Conservation (phyloP, 2,113 vertebrate genomes). For the Siniperca chuatsi region DNA sequence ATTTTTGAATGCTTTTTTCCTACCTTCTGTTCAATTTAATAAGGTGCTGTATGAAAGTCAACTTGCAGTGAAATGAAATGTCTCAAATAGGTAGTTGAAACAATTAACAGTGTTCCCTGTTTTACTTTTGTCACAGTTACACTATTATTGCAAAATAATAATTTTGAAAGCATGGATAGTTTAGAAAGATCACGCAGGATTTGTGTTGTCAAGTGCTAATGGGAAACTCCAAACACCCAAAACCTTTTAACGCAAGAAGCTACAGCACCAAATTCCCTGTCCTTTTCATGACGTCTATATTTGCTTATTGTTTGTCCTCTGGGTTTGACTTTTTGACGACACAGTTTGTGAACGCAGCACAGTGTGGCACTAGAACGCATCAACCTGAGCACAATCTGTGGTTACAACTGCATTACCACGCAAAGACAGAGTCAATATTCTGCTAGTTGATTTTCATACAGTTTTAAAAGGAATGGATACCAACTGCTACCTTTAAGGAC, state of each 20-base stretch:
- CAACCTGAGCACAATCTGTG: not conserved
- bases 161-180: not conserved
- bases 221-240: not conserved
- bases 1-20: not conserved
- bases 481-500: not conserved
- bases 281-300: not conserved
- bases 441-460: constrained; percentile 4
- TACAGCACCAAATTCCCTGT: not conserved
- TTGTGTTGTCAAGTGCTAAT: not conserved
- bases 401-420: not conserved
- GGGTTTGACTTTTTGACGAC: not conserved
- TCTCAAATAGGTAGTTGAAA: not conserved
- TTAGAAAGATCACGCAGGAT: constrained; percentile 4
- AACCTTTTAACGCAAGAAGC: not conserved
- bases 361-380: constrained; percentile 3
- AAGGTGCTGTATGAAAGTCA: constrained; percentile 5
- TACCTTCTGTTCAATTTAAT: constrained; percentile 4
- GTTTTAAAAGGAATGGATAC: not conserved
- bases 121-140: not conserved
- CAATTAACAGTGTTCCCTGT: not conserved
- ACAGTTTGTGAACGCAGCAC: not conserved
- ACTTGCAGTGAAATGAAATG: constrained; percentile 16
- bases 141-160: not conserved
- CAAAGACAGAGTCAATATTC: constrained; percentile 2
- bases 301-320: not conserved